Conservation (phyloP, 2,113 vertebrate species). For the Rutilus rutilus region DNA sequence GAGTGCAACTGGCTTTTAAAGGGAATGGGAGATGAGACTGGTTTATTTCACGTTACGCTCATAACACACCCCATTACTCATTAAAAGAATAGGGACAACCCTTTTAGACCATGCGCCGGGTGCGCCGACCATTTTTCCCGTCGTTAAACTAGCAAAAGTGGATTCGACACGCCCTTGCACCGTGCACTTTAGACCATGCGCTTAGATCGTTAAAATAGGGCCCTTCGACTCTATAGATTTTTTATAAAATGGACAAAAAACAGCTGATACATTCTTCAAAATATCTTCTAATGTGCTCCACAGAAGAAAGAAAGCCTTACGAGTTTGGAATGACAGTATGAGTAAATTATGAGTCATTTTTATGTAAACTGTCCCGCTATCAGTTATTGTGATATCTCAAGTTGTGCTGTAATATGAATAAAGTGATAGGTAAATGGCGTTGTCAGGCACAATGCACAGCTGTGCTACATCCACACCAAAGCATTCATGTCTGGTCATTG, state of each 20-base stretch:
- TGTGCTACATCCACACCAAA: background rate
- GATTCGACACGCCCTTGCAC: too few relatives aligned
- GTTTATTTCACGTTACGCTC: too few relatives aligned
- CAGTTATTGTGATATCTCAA: background rate
- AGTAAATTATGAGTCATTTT: background rate
- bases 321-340: background rate
- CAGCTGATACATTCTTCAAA: background rate
- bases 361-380: background rate
- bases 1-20: too few relatives aligned
- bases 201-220: too few relatives aligned
- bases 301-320: background rate
- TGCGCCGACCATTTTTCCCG: too few relatives aligned
- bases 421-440: background rate
- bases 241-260: background rate
- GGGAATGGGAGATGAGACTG: too few relatives aligned
- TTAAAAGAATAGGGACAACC: too few relatives aligned
- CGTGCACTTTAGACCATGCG: too few relatives aligned
- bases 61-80: too few relatives aligned
- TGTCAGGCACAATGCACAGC: background rate
- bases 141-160: too few relatives aligned
- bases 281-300: background rate
- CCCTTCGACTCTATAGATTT: background rate
- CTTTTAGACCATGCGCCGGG: too few relatives aligned
- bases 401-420: background rate
- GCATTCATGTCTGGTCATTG: constrained; percentile 44